These are phyloP conservation scores for Nomada hirtipes DNA, from an alignment of 2,888 invertebrate species.

Conservation along the genomic window DNA sequence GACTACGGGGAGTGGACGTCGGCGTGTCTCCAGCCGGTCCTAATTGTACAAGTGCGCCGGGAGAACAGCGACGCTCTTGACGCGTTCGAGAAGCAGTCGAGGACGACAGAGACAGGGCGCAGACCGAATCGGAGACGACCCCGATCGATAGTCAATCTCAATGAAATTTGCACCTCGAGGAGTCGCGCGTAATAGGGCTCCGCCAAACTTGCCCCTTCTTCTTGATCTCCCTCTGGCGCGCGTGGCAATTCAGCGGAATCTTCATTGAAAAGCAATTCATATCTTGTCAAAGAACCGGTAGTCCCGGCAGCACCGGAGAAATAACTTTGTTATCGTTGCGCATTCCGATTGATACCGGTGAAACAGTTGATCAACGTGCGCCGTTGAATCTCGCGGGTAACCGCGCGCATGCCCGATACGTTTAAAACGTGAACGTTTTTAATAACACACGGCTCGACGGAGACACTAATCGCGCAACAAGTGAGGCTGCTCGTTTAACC, in stretches of 20 bases:
- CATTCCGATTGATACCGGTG: conserved; percentile 53
- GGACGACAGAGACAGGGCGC: conserved; percentile 5
- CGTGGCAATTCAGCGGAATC: conserved; percentile 50
- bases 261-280: conserved; percentile 73
- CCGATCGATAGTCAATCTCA: conserved; percentile 73
- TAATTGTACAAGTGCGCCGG: conserved; percentile 70
- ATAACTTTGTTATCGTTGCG: conserved; percentile 65
- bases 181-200: conserved; percentile 68
- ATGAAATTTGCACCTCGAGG: conserved; percentile 75
- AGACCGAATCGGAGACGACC: conserved; percentile 39
- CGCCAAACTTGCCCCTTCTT: conserved; percentile 47
- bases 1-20: conserved; percentile 28
- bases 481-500: neutral
- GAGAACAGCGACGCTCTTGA: conserved; percentile 11
- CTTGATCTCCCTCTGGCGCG: conserved; percentile 12
- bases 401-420: no score
- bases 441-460: neutral
- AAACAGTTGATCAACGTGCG: neutral
- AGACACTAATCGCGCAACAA: no score
- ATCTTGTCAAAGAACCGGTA: conserved; percentile 64
- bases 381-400: no score
- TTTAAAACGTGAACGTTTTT: neutral
- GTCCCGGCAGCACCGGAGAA: conserved; percentile 14
- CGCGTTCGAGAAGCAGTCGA: conserved; percentile 3
- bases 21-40: conserved; percentile 43